Base-by-base conservation (phyloP, 2,797 vertebrate genomes). In the Sebastes steindachneri region DNA sequence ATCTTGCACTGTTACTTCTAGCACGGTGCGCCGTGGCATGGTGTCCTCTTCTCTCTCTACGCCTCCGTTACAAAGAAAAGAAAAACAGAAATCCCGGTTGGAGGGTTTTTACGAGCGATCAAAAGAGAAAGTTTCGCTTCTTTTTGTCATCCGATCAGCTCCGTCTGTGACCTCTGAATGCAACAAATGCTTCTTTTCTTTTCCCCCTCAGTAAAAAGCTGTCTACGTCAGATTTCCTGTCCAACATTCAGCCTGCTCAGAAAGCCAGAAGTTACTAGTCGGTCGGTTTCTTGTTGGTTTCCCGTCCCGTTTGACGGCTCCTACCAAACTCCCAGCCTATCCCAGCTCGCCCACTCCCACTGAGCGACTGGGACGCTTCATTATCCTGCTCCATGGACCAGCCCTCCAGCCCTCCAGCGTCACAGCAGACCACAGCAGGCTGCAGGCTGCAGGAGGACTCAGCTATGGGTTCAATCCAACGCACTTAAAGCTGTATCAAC, bases 1-100 rank as follows among this genome's bases (percentile, higher is more conserved):
- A 71, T 96, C 96, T 73, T 96, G 96, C 77, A 96, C 96, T 5
- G 93, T 95, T 48, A 96, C 95, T 91, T 96, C 96, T 79, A 91
- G 95, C 75, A 95, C 95, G 68, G 95, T 96, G 73, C 95, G 92
- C 86, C 96, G 93, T 28, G 96, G 94, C 96, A 96, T 96, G 92
- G 71, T 89, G 90, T 87, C 87, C 88, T 85, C 83, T 71, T 90
- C 76, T 70, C 35, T 41, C 37, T 41, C 71, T 70, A 5, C 33
- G 48, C 73, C 76, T 68, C 83, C 69, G 72, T 72, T 31, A 21
- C 3, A 76, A 69, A 73, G 28, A 70, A 76, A 71, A 73, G 31
- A 70, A 63, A 77, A 79, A 14, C 25, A 48, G 25, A 68, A 51
- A 45, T 28, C 76, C 80, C 67, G 2, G 59, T 51, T 21, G 62